A percentile compares a stretch with the other conserved stretches of the same genome.
phyloP scores from a whole-genome alignment of 2,888 invertebrate genomes.

The Meteorus colon region DNA sequence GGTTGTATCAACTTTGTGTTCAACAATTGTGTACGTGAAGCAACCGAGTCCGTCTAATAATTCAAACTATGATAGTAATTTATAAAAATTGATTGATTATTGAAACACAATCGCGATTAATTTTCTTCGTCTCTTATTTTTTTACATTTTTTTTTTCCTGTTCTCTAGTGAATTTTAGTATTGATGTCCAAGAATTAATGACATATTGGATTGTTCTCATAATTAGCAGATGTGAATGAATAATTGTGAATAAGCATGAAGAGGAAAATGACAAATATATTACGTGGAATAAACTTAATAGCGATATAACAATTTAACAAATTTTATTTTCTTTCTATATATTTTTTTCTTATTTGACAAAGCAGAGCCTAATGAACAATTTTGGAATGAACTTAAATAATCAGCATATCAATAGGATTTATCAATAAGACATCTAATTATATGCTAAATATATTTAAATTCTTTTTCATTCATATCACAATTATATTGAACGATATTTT shows the following conservation, averaged over 20 bases:
- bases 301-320: background rate
- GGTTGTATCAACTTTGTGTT: background rate
- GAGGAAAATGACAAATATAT: background rate
- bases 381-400: no score
- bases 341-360: constrained; percentile 37
- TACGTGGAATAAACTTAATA: background rate
- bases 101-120: background rate
- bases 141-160: background rate
- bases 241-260: background rate
- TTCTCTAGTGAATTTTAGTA: background rate
- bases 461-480: no score
- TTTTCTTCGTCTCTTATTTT: background rate
- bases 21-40: background rate
- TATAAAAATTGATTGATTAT: background rate
- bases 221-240: background rate
- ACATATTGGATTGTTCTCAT: background rate
- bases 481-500: no score
- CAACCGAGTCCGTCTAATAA: background rate
- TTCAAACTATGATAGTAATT: background rate
- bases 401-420: no score
- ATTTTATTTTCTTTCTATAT: constrained; percentile 34
- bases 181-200: background rate
- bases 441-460: no score
- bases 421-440: no score
- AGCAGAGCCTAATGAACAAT: background rate